Conservation (phyloP, 2,888 invertebrate species). For the Lamellibrachia columna region DNA sequence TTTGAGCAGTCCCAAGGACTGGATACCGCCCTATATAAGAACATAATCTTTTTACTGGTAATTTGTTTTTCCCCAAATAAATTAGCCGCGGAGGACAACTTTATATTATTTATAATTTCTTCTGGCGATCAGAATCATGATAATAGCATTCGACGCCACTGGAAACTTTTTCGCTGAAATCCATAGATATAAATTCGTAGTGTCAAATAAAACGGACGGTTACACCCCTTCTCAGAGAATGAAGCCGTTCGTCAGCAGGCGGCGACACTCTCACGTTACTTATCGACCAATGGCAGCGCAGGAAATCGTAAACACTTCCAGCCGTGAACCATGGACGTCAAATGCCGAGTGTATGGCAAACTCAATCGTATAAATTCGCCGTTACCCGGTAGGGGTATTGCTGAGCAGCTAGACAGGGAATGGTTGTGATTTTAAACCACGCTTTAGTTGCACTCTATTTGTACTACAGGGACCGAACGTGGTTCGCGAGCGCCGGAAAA, state of each 20-base stretch:
- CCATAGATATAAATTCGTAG: not conserved
- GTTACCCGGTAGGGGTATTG: slow-evolving; percentile 11
- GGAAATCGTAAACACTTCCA: slow-evolving; percentile 12
- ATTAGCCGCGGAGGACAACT: not conserved
- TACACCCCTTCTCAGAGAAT: not conserved
- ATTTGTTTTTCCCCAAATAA: no score
- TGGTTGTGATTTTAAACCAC: slow-evolving; percentile 3
- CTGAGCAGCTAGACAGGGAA: not conserved
- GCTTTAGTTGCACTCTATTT: slow-evolving; percentile 10
- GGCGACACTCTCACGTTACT: not conserved
- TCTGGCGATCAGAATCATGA: not conserved
- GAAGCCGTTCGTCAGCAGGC: not conserved
- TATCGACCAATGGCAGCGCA: not conserved
- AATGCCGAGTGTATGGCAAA: not conserved
- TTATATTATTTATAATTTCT: not conserved
- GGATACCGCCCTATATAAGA: no score
- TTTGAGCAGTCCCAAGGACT: no score
- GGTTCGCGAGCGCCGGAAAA: not conserved
- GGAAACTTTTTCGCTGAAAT: not conserved
- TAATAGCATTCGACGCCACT: not conserved
- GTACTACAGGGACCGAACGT: slow-evolving; percentile 6
- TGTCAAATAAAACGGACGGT: slow-evolving; percentile 4
- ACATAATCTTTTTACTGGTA: no score
- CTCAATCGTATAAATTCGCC: not conserved
- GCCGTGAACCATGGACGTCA: slow-evolving; percentile 12